A percentile compares a stretch with the other conserved stretches of the same genome.
Conservation (phyloP, 2,888 invertebrate genomes). For the Anoncus sp. region DNA sequence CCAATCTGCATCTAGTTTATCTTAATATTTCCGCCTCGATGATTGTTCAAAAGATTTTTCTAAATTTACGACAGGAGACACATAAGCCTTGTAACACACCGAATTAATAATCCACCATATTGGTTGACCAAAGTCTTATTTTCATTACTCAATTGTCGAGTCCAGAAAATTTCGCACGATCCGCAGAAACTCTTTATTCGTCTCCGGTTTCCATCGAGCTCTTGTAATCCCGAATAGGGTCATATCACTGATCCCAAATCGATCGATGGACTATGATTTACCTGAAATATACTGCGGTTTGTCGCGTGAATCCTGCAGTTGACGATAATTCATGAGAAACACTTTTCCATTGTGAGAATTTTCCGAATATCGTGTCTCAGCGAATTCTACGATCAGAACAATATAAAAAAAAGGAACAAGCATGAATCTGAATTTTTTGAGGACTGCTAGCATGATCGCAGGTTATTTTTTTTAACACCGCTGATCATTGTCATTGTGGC, state of each 20-base stretch:
- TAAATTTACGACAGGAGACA: too few species aligned
- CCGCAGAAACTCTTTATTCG: neutral
- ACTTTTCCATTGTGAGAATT: conserved; percentile 7
- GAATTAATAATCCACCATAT: too few species aligned
- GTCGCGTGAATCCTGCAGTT: conserved; percentile 11
- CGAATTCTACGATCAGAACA: conserved; percentile 30
- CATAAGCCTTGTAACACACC: too few species aligned
- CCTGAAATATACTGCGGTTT: conserved; percentile 4
- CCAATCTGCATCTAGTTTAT: neutral
- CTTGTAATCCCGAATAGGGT: conserved; percentile 10
- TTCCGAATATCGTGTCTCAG: neutral
- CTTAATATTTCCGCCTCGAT: neutral
- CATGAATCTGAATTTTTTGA: conserved; percentile 29
- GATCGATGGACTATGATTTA: neutral
- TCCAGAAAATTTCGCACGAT: too few species aligned
- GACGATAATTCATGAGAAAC: conserved; percentile 17
- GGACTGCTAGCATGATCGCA: neutral
- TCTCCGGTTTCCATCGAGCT: conserved; percentile 14
- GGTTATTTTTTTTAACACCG: too few species aligned
- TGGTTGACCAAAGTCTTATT: too few species aligned
- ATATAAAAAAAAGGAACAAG: conserved; percentile 13
- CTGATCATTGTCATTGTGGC: conserved; percentile 16
- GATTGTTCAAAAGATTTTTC: neutral
- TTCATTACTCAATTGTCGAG: too few species aligned
- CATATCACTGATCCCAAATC: neutral